Evolutionary conservation across 2,797 vertebrate genomes (phyloP), one percentile per base, ranked within the genome.

Genomic region (Alca torda): DNA sequence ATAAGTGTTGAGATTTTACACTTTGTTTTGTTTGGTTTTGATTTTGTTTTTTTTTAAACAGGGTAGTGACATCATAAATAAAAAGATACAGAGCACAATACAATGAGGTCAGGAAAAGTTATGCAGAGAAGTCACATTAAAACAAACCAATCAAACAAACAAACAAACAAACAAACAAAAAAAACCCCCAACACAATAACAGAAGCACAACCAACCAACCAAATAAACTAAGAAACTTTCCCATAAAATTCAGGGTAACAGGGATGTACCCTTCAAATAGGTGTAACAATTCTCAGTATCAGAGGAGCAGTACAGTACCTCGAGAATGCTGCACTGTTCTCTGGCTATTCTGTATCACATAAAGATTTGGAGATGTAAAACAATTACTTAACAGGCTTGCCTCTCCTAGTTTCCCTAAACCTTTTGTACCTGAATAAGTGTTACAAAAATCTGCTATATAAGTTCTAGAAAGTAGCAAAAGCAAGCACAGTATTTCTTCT

Each of bases 151-250:
- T 6, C 37, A 41, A 41, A 2, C 6, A 56, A 45, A 7, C 1
- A 35, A 59, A 41, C 25, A 35, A 43, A 39, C 3, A 21, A 23
- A 46, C 21, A 46, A 46, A 21, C 5, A 20, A 21, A 23, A 21
- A 46, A 46, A 46, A 21, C 10, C 45, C 45, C 20, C 45, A 23
- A 48, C 46, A 2, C 3, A 87, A 14, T 17, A 69, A 43, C 13
- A 78, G 73, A 85, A 72, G 1, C 16, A 61, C 23, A 45, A 54
- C 4, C 12, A 53, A 77, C 2, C 2, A 23, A 54, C 7, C 4
- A 39, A 41, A 35, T 6, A 11, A 1, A 0, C 3, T 15, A 13
- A 41, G 2, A 14, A 14, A 0, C 35, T 54, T 78, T 75, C 8
- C 13, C 4, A 1, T 60, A 79, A 56, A 79, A 82, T 46, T 87